Conservation (phyloP, 2,113 vertebrate genomes). For the Siniperca chuatsi region DNA sequence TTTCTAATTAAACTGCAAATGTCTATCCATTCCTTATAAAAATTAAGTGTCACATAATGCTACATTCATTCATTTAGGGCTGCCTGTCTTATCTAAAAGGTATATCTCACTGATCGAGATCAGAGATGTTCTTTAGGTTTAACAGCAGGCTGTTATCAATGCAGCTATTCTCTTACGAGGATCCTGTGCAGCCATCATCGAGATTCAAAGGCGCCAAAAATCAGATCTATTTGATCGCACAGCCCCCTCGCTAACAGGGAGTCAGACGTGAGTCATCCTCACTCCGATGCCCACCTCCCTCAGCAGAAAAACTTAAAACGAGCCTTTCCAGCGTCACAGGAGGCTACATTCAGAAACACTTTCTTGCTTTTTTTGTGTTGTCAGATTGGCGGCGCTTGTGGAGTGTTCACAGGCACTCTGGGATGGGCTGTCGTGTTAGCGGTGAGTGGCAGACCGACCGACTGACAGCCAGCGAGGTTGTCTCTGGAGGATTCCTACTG, state of each 20-base stretch:
- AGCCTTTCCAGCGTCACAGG: constrained; percentile 64
- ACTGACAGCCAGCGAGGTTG: constrained; percentile 69
- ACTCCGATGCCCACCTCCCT: constrained; percentile 41
- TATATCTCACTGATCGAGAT: constrained; percentile 17
- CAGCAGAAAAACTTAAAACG: constrained; percentile 55
- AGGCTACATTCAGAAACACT: constrained; percentile 66
- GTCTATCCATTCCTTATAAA: not conserved
- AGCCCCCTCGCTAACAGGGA: constrained; percentile 51
- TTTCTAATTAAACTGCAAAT: not conserved
- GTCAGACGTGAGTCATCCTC: constrained; percentile 61
- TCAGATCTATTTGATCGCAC: constrained; percentile 47
- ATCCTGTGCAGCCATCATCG: constrained; percentile 24
- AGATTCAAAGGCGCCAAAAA: constrained; percentile 50
- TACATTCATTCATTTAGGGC: not conserved
- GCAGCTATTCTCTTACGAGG: constrained; percentile 14
- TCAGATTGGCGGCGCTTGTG: constrained; percentile 54
- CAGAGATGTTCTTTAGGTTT: constrained; percentile 45
- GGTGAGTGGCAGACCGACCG: constrained; percentile 72
- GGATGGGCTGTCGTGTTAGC: constrained; percentile 75
- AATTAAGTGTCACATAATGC: not conserved
- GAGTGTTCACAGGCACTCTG: constrained; percentile 70
- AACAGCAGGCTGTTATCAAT: constrained; percentile 53
- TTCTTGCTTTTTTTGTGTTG: constrained; percentile 43
- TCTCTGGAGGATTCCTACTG: constrained; percentile 77
- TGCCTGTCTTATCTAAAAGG: constrained; percentile 8